These are phyloP conservation scores for Clarias magur DNA, from an alignment of 2,113 vertebrate species.

Conservation along the genomic window DNA sequence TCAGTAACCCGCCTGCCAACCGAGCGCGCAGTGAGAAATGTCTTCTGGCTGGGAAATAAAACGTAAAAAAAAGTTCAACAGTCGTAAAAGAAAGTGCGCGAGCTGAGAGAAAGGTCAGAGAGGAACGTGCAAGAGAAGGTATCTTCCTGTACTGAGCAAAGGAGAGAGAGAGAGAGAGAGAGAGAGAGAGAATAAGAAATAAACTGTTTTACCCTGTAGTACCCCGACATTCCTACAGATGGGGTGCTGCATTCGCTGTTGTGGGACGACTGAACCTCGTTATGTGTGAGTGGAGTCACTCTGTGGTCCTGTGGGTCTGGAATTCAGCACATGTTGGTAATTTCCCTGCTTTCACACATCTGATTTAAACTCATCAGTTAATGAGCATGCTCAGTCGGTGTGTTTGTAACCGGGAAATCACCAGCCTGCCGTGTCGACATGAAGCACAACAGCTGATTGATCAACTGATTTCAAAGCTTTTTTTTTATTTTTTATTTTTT, in stretches of 20 bases:
- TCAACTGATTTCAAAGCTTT: neutral
- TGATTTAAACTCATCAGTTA: neutral
- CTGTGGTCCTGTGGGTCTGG: neutral
- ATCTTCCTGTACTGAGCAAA: neutral
- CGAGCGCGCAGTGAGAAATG: constrained; percentile 42
- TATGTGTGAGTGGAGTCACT: neutral
- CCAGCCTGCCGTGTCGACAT: neutral
- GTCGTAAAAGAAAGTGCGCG: constrained; percentile 6
- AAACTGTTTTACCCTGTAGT: constrained; percentile 56
- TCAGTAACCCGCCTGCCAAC: constrained; percentile 27
- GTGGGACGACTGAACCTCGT: neutral
- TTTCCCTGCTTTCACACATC: constrained; percentile 5
- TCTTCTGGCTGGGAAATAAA: constrained; percentile 56
- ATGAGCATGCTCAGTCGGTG: neutral
- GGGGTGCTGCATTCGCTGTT: constrained; percentile 73
- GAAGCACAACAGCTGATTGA: neutral
- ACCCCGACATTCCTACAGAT: constrained; percentile 69
- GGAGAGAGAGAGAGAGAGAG: neutral
- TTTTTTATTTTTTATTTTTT: too few relatives aligned
- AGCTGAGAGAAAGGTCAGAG: constrained; percentile 5
- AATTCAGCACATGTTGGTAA: constrained; percentile 2
- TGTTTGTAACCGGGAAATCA: neutral
- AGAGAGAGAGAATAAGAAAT: neutral
- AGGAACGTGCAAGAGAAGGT: neutral
- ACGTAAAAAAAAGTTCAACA: constrained; percentile 30